phyloP scores from a whole-genome alignment of 2,113 vertebrate genomes.

The Hipposideros armiger region DNA sequence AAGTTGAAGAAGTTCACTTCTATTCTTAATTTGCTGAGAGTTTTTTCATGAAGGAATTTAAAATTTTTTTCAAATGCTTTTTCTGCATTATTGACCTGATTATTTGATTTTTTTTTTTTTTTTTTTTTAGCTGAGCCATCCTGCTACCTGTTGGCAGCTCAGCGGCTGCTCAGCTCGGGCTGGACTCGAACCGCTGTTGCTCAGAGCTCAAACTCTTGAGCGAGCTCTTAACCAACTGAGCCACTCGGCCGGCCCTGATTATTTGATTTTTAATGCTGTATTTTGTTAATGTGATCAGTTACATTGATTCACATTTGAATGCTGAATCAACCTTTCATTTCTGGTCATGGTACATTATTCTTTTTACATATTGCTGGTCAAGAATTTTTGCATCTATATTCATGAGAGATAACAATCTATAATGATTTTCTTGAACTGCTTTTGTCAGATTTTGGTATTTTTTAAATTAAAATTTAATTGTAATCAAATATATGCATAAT shows the following conservation, averaged over 20 bases:
- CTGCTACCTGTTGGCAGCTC: no score
- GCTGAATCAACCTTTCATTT: background rate
- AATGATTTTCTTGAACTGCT: background rate
- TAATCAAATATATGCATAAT: background rate
- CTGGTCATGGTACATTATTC: background rate
- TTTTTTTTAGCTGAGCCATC: no score
- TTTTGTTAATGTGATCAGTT: background rate
- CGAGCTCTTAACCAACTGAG: no score
- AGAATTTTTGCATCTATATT: background rate
- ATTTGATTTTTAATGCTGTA: background rate
- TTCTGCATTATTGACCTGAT: background rate
- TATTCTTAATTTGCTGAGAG: background rate
- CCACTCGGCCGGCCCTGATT: no score
- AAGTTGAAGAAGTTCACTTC: background rate
- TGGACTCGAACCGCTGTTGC: no score
- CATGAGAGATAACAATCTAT: background rate
- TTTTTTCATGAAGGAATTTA: background rate
- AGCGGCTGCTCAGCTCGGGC: no score
- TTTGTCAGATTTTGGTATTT: conserved; percentile 25
- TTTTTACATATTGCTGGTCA: background rate
- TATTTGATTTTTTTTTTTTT: background rate
- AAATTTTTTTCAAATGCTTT: background rate
- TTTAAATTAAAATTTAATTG: background rate
- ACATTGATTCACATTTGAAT: background rate
- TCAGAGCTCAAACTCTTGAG: no score